A percentile compares a stretch with the other conserved stretches of the same genome.
These are phyloP conservation scores for Sarcophilus harrisii DNA, from an alignment of 2,797 vertebrate species.

Conservation along the genomic window DNA sequence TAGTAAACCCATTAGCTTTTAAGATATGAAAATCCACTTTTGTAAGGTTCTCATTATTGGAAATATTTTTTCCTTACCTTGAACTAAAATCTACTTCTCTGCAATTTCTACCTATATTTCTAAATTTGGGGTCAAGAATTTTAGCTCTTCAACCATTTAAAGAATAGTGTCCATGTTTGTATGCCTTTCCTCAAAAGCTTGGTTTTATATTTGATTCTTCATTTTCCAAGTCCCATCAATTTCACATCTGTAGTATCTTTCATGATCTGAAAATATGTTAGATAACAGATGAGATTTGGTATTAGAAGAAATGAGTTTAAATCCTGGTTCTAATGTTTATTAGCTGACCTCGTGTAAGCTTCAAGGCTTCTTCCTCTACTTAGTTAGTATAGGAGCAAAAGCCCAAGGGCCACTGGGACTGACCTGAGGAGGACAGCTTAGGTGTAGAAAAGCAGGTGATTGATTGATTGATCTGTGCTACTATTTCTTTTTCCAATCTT, in stretches of 20 bases:
- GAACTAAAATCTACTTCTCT: not conserved
- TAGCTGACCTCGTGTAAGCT: too few relatives aligned
- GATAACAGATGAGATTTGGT: not conserved
- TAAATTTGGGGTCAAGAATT: not conserved
- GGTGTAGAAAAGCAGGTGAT: not conserved
- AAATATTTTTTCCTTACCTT: not conserved
- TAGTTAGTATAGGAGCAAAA: not conserved
- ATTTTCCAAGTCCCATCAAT: not conserved
- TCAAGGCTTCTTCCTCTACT: not conserved
- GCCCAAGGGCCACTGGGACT: not conserved
- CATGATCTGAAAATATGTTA: not conserved
- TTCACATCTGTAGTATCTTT: not conserved
- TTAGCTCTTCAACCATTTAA: not conserved
- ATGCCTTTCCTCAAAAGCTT: not conserved
- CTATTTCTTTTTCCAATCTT: constrained; percentile 21
- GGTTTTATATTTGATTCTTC: not conserved
- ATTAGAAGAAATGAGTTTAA: not conserved
- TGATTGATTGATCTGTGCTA: not conserved
- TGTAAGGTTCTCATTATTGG: not conserved
- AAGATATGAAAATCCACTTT: not conserved
- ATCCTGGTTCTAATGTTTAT: not conserved
- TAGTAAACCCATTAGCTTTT: not conserved
- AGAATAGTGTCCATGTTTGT: not conserved
- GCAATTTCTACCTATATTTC: not conserved
- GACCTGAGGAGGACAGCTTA: not conserved